These are phyloP conservation scores for Channa argus DNA, from an alignment of 2,113 vertebrate genomes.

Conservation along the genomic window DNA sequence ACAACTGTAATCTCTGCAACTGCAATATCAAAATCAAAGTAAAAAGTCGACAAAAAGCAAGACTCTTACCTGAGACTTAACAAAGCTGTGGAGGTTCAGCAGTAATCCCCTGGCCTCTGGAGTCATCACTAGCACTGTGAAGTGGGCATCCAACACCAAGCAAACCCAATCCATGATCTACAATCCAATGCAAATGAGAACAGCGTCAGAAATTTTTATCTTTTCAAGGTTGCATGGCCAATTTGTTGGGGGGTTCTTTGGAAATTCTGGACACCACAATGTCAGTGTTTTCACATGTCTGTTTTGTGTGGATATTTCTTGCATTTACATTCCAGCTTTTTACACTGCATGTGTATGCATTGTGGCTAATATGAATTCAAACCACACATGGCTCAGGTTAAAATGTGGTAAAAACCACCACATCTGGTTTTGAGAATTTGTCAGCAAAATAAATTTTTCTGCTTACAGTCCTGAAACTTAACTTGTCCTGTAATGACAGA, in stretches of 20 bases:
- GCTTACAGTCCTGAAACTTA: background rate
- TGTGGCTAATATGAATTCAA: background rate
- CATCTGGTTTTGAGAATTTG: slow-evolving; percentile 6
- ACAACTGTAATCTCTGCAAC: background rate
- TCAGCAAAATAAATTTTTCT: slow-evolving; percentile 5
- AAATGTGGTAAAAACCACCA: background rate
- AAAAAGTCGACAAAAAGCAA: background rate
- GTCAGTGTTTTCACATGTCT: background rate
- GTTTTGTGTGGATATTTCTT: background rate
- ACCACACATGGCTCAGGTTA: background rate
- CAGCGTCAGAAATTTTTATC: background rate
- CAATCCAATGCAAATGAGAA: slow-evolving; percentile 22
- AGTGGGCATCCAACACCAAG: slow-evolving; percentile 93
- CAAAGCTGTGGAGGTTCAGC: slow-evolving; percentile 88
- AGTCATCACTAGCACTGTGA: slow-evolving; percentile 92
- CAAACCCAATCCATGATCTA: slow-evolving; percentile 97
- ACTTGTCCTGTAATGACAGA: background rate
- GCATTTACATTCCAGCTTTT: background rate
- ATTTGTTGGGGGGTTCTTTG: background rate
- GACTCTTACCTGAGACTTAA: slow-evolving; percentile 88
- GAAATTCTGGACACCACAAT: background rate
- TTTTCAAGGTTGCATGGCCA: background rate
- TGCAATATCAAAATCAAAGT: too few relatives aligned
- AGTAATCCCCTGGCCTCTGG: slow-evolving; percentile 90
- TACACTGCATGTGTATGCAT: background rate